A percentile compares a stretch with the other conserved stretches of the same genome.
Conservation (phyloP, 92 coral and sea anemone genomes). For the Siderastrea radians region DNA sequence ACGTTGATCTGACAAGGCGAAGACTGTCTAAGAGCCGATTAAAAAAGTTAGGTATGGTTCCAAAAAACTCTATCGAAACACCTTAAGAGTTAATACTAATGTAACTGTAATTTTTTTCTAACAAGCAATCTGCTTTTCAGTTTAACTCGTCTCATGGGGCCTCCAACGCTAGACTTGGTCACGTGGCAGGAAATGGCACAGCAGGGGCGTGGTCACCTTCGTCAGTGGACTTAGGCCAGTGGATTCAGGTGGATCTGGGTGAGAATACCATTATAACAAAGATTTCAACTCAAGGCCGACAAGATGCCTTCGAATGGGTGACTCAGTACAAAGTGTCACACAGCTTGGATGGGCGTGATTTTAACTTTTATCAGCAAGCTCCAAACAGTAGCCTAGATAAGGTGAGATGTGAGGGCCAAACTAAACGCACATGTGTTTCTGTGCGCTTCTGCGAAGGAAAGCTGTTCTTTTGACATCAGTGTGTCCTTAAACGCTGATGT, state of each 20-base stretch:
- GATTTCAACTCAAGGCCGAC: neutral
- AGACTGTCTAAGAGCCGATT: no score
- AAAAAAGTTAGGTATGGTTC: no score
- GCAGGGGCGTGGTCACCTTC: neutral
- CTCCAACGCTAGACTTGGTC: neutral
- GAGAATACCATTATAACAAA: neutral
- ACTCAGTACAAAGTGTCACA: slow-evolving; percentile 10
- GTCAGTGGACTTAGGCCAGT: neutral
- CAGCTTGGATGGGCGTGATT: neutral
- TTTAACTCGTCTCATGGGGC: neutral
- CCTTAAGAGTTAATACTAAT: no score
- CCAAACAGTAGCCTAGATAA: neutral
- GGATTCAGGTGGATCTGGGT: slow-evolving; percentile 20
- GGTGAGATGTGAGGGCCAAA: neutral
- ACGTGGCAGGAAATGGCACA: neutral
- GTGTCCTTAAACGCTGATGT: no score
- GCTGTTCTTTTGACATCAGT: no score
- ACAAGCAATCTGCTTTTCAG: neutral
- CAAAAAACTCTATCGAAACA: no score
- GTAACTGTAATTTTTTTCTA: no score
- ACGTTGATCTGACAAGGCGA: no score
- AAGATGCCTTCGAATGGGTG: neutral
- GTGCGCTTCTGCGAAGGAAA: no score
- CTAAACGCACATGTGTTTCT: no score
- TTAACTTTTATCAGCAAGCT: neutral